Evolutionary conservation across 2,888 invertebrate species (phyloP), one percentile per base, ranked within the genome.

Genomic region (Opisthograptis luteolata): DNA sequence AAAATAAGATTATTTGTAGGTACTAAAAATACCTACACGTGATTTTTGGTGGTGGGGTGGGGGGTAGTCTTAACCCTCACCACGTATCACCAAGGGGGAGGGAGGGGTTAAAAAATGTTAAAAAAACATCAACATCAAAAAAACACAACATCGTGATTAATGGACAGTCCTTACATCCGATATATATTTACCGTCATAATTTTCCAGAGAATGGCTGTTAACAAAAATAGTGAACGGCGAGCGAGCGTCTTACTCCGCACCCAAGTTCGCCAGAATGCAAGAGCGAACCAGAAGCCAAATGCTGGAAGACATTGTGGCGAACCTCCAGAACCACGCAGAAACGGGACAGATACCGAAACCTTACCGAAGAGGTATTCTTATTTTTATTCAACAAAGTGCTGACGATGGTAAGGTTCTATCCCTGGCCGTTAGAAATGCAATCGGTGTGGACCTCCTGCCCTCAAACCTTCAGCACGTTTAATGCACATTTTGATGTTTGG

Each of bases 321-420:
- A 98, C 87, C 86, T 98, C 65, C 96, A 97, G 64, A 98, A 98
- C 85, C 97, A 98, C 74, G 97, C 97, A 0, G 97, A 98, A 87
- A 98, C 98, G 30, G 98, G 98, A 52, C 97, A 98, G 87, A 98
- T 98, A 82, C 98, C 98, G 6, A 98, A 98, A 87, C 97, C 98
- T 14, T 98, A 98, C 80, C 92, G 97, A 84, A 93, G 94, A 91
- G 95, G 95, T 93, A 73, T 55, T 15, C 49, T 43, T 37, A 47
- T 52, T 52, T 46, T 52, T 52, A 46, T 46, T 46, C 46, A 32
- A 19, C 50, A 35, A 39, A 35, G 17, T 40, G 44, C 12, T 7
- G 3, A 47, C 28, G 24, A 36, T 15, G 50, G 50, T 50, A 39
- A 50, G 40, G 27, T 42, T 37, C 36, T 31, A 13, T 6, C 24